Evolutionary conservation across 2,113 vertebrate genomes (phyloP), one percentile per base, ranked within the genome.

Genomic region (Synodontis membranacea): DNA sequence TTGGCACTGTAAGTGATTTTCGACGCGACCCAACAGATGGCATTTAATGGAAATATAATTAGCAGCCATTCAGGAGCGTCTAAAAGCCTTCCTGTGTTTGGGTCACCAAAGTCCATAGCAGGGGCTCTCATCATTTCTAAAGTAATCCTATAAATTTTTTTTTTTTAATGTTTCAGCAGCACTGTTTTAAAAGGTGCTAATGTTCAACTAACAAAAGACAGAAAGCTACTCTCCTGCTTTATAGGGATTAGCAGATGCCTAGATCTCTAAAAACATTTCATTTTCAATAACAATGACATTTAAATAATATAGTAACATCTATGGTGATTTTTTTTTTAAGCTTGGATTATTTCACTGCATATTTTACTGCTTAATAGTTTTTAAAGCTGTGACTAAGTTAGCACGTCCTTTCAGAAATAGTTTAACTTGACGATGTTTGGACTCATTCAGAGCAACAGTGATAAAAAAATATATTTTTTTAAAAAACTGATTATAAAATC

Each of bases 41-140:
- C 52, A 50, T 85, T 74, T 86, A 90, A 86, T 89, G 60, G 39
- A 82, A 75, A 50, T 75, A 58, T 58, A 86, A 86, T 89, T 74
- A 84, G 78, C 70, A 83, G 39, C 80, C 31, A 66, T 70, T 60
- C 75, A 58, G 46, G 7, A 58, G 37, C 23, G 56, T 75, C 64
- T 62, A 80, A 85, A 83, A 86, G 46, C 80, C 64, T 88, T 78
- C 76, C 64, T 70, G 42, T 70, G 85, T 64, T 82, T 42, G 17
- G 37, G n/a, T 31, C 31, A 52, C 15, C 2, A 4, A 0, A 50
- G 74, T 48, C 37, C 37, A 23, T 70, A 7, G 23, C 37, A 48
- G 23, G 11, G 14, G 28, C 4, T 76, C 44, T 31, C 12, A n/a
- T 25, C 74, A n/a, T 76, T 76, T n/a, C 48, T 48, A 74, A 25